Base-by-base conservation (phyloP, 1,140 invertebrate genomes). In the Bombus confusus region DNA sequence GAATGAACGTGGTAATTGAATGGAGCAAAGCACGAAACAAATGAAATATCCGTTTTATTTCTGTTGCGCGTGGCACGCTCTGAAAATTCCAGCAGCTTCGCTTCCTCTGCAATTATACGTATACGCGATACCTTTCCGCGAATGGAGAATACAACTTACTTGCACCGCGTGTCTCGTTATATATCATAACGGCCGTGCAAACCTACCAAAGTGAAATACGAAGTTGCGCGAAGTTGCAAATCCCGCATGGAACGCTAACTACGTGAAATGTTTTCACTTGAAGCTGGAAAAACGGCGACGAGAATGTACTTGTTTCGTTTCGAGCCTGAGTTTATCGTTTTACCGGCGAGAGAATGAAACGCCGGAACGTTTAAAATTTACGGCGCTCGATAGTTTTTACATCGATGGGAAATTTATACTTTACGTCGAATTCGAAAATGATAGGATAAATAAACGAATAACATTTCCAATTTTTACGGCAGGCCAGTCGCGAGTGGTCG, bases 161-260 rank as follows among this genome's bases (percentile, higher is more conserved):
- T 52, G 47, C 34, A n/a, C 13, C 52, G 2, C 34, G 80, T 3
- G 15, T 31, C 57, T 43, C 28, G 68, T 52, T 52, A 31, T 73
- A 73, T 73, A 47, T 64, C 57, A 81, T 64, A 73, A 81, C 64
- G 47, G 8, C 43, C 18, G 69, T 18, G 41, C 37, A 64, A 81
- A 71, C 18, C 69, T 59, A 22, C 10, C 25, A 9, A 5, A 59
- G 31, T 39, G 52, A 72, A 37, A 52, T 47, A 69, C 37, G 62
- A 76, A 83, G 18, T 82, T 82, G 2, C 25, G 22, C 4, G 8
- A 74, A 64, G 41, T 82, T 74, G 37, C 39, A 39, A 39, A 43
- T 57, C 52, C 22, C 25, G 52, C 28, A 22, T 62, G 37, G 43
- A 80, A 52, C 62, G 62, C 62, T 39, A 69, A 25, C 31, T 62